Evolutionary conservation across 2,888 invertebrate species (phyloP), one percentile per base, ranked within the genome.

Genomic region (Andrena dorsata): DNA sequence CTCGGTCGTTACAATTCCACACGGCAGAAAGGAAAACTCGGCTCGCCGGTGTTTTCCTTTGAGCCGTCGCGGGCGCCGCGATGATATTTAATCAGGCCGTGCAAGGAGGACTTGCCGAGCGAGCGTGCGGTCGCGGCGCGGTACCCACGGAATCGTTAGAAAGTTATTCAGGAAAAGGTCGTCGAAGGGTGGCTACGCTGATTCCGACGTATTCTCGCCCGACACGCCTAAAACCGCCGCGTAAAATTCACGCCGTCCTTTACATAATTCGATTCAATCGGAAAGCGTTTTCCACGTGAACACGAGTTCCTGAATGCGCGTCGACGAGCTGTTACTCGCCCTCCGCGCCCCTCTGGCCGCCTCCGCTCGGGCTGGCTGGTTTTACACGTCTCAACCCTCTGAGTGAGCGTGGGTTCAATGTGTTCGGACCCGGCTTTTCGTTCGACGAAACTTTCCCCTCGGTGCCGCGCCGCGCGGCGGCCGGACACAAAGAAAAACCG

Each of bases 191-290:
- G 77, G 74, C 49, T 63, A 56, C 49, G 35, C 64, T 64, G 85
- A 83, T 82, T 83, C 80, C 41, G 74, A 65, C 70, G 83, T 83
- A 83, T 81, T 85, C 80, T 71, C 35, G 35, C 41, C 0, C 60
- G 23, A 7, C 65, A 20, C 65, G 86, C 76, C 76, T 76, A 75
- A 83, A 83, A 76, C 83, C 86, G 66, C 30, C 74, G 73, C 75
- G 84, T 81, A 88, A 89, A 89, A 87, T 87, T 85, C 85, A 68
- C 84, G 68, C 66, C 84, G 79, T 86, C 86, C 84, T 90, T 90
- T 90, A 86, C 90, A 88, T 90, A 91, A 92, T 85, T 86, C 83
- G 80, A 91, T 90, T 90, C 89, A 88, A 90, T 89, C 86, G 89
- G 80, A 88, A 87, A 88, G 77, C 87, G 86, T 86, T 89, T 89